phyloP scores from a whole-genome alignment of 2,888 invertebrate species.

The Dicyrtoma fusca region DNA sequence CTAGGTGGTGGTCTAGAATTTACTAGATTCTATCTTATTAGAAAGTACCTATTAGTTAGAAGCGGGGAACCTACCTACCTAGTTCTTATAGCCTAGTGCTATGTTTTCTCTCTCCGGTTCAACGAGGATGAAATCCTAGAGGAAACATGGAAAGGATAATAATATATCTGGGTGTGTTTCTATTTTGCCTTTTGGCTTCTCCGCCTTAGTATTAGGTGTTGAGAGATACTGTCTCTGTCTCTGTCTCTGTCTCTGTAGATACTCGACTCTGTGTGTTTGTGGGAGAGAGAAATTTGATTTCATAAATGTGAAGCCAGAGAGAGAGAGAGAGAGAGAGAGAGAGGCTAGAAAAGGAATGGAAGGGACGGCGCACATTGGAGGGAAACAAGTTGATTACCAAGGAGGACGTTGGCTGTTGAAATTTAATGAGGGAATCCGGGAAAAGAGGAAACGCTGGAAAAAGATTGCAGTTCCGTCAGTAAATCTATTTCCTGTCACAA shows the following conservation, averaged over 20 bases:
- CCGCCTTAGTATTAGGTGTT: no score
- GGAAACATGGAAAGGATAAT: background rate
- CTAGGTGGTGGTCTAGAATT: background rate
- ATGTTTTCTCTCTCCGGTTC: no score
- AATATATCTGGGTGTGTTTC: background rate
- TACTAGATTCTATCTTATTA: no score
- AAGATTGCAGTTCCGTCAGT: slow-evolving; percentile 44
- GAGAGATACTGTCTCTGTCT: slow-evolving; percentile 8
- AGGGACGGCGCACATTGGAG: slow-evolving; percentile 27
- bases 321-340: slow-evolving; percentile 22
- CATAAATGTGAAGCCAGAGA: background rate
- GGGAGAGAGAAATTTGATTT: slow-evolving; percentile 3
- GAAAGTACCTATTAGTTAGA: no score
- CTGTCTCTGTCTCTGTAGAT: no score
- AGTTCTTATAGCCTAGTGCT: no score
- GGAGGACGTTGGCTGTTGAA: slow-evolving; percentile 46
- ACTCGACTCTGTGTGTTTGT: background rate
- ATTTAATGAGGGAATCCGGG: slow-evolving; percentile 49
- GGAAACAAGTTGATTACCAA: slow-evolving; percentile 44
- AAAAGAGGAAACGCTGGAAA: slow-evolving; percentile 44
- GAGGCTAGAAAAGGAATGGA: slow-evolving; percentile 20
- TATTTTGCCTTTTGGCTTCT: background rate
- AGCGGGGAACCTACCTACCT: no score
- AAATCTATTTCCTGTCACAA: slow-evolving; percentile 46
- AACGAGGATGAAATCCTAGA: background rate